A percentile compares a stretch with the other conserved stretches of the same genome.
Conservation (phyloP, 2,113 vertebrate genomes). For the Cranoglanis bouderius region DNA sequence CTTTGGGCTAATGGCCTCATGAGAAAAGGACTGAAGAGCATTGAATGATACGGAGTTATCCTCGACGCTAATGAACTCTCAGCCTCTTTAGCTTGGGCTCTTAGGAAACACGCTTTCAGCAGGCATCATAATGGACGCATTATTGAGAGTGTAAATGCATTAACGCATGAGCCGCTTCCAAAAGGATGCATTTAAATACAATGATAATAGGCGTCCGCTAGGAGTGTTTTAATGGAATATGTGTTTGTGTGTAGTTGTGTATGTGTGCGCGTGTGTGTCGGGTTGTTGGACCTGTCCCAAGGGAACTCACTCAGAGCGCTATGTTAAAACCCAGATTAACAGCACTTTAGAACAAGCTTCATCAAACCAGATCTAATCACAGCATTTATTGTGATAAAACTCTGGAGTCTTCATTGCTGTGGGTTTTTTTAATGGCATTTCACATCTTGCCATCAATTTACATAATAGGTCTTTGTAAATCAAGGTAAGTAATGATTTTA, state of each 20-base stretch:
- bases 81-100: conserved; percentile 49
- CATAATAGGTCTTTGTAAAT: conserved; percentile 3
- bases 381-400: conserved; percentile 12
- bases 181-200: conserved; percentile 44
- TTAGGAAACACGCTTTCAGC: conserved; percentile 40
- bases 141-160: conserved; percentile 48
- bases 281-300: conserved; percentile 5
- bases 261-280: conserved; percentile 9
- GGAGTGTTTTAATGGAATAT: conserved; percentile 10
- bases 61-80: conserved; percentile 51
- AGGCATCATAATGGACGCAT: conserved; percentile 45
- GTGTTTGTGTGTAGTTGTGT: background rate
- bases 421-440: background rate
- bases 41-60: conserved; percentile 46
- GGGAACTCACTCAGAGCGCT: conserved; percentile 1
- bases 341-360: conserved; percentile 40
- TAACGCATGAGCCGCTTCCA: conserved; percentile 23
- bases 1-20: conserved; percentile 47
- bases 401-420: background rate
- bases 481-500: background rate
- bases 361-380: conserved; percentile 42
- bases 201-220: background rate
- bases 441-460: conserved; percentile 4
- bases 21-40: conserved; percentile 39
- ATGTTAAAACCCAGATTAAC: conserved; percentile 36